These are phyloP conservation scores for Drosophila peninsularis DNA, from an alignment of 2,888 invertebrate genomes.

Conservation along the genomic window DNA sequence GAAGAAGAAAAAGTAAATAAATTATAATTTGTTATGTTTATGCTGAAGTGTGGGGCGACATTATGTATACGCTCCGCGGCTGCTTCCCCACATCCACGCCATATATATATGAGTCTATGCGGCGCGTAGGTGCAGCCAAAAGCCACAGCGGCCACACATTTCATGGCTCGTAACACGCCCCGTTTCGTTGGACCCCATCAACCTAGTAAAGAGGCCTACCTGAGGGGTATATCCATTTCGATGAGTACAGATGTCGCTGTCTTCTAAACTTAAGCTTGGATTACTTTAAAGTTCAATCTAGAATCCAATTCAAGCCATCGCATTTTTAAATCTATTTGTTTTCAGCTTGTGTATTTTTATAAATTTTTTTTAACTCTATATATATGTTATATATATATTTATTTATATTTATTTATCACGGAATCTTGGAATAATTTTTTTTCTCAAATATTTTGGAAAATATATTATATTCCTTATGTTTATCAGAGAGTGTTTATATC, in stretches of 20 bases:
- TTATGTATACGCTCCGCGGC: constrained; percentile 25
- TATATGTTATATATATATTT: too few relatives aligned
- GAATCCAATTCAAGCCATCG: too few relatives aligned
- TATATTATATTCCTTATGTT: too few relatives aligned
- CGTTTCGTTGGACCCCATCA: constrained; percentile 42
- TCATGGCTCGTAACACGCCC: constrained; percentile 71
- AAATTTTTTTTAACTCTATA: too few relatives aligned
- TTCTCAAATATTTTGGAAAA: too few relatives aligned
- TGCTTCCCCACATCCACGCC: constrained; percentile 27
- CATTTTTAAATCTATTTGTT: too few relatives aligned
- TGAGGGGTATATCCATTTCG: constrained; percentile 5
- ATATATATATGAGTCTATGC: constrained; percentile 59
- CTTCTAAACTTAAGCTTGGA: too few relatives aligned
- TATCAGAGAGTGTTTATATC: too few relatives aligned
- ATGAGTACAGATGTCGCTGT: background rate
- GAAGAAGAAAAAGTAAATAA: constrained; percentile 41
- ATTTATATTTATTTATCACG: too few relatives aligned
- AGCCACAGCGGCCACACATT: constrained; percentile 62
- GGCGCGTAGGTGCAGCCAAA: constrained; percentile 73
- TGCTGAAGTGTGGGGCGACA: constrained; percentile 57
- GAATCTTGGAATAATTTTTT: too few relatives aligned
- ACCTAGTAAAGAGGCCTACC: constrained; percentile 11
- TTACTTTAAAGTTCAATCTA: too few relatives aligned
- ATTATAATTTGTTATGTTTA: constrained; percentile 70
- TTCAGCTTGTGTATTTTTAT: too few relatives aligned